Conservation (phyloP, 2,113 vertebrate genomes). For the Ceratotherium simum region DNA sequence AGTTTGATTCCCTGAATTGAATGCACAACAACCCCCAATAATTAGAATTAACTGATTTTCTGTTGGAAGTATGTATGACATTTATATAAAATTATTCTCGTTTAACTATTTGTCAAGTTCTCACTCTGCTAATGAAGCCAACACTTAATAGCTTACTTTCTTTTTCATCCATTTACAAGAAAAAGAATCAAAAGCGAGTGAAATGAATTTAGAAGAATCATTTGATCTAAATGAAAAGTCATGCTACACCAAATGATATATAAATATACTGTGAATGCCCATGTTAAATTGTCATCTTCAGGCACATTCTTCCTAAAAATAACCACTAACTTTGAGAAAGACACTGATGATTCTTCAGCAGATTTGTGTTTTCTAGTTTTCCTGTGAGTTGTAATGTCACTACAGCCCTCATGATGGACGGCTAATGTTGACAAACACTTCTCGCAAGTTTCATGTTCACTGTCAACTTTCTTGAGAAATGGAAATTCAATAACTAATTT, state of each 20-base stretch:
- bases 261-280: not conserved
- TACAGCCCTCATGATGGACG: not conserved
- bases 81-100: not conserved
- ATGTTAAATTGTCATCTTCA: not conserved
- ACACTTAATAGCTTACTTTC: not conserved
- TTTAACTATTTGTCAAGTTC: not conserved
- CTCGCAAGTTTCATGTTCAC: not conserved
- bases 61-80: not conserved
- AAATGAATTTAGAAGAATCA: constrained; percentile 5
- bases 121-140: not conserved
- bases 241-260: not conserved
- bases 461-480: not conserved
- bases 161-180: not conserved
- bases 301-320: not conserved
- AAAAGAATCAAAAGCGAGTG: not conserved
- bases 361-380: not conserved
- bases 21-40: not conserved
- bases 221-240: constrained; percentile 26
- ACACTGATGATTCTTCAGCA: not conserved
- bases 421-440: not conserved
- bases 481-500: not conserved
- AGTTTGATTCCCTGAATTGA: not conserved
- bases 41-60: not conserved
- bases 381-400: not conserved
- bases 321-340: not conserved